These are phyloP conservation scores for Patella ulyssiponensis DNA, from an alignment of 2,888 invertebrate species.

Conservation along the genomic window DNA sequence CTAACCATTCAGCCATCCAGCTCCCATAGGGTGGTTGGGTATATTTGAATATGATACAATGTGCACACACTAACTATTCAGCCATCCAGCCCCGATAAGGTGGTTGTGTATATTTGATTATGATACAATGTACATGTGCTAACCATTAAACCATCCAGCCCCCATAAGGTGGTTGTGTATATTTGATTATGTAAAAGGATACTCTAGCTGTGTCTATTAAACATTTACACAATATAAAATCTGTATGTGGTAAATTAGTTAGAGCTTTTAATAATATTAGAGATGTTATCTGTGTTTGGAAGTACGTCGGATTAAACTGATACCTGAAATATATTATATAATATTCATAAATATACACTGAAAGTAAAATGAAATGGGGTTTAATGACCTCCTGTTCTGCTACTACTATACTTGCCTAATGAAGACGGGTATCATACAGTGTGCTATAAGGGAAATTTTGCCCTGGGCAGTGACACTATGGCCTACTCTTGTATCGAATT, in stretches of 20 bases:
- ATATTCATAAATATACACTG: not conserved
- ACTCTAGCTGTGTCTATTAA: slow-evolving; percentile 83
- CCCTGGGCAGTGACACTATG: too few species aligned
- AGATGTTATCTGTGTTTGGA: slow-evolving; percentile 82
- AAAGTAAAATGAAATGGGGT: too few species aligned
- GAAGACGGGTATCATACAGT: too few species aligned
- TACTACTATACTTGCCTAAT: not conserved
- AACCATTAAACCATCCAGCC: too few species aligned
- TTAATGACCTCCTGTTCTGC: not conserved
- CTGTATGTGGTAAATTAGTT: slow-evolving; percentile 97
- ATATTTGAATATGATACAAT: too few species aligned
- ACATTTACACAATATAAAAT: slow-evolving; percentile 98
- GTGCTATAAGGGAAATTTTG: too few species aligned
- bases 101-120: not conserved
- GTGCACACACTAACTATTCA: not conserved
- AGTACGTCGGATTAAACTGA: slow-evolving; percentile 92
- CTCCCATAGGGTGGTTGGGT: too few species aligned
- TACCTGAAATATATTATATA: slow-evolving; percentile 75
- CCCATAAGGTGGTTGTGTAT: not conserved
- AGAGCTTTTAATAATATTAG: slow-evolving; percentile 94
- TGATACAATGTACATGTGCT: too few species aligned
- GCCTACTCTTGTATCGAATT: too few species aligned
- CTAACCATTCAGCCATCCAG: too few species aligned
- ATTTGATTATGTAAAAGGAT: slow-evolving; percentile 38
- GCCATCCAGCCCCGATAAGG: not conserved